Conservation (phyloP, 2,888 invertebrate genomes). For the Corbicula japonica region DNA sequence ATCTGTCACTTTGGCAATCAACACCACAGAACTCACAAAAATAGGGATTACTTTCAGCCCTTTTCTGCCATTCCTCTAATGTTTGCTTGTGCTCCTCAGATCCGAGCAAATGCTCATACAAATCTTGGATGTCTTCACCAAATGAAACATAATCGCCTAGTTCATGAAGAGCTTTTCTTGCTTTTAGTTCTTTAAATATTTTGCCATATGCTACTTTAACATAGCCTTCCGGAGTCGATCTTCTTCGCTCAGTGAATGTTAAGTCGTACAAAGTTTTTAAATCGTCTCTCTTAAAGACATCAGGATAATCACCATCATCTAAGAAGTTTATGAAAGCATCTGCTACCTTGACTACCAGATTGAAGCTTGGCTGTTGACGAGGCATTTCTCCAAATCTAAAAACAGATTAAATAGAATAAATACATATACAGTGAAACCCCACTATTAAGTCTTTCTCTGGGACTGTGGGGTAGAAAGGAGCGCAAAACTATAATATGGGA, state of each 20-base stretch:
- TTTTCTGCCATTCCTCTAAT: conserved; percentile 27
- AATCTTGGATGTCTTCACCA: conserved; percentile 30
- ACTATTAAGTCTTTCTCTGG: too few species aligned
- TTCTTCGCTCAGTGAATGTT: neutral
- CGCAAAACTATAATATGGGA: too few species aligned
- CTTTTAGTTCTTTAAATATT: conserved; percentile 12
- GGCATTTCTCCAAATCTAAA: neutral
- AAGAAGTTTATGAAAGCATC: conserved; percentile 5
- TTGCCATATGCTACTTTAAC: conserved; percentile 6
- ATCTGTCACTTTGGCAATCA: conserved; percentile 19
- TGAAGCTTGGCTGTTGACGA: neutral
- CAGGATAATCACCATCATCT: conserved; percentile 3
- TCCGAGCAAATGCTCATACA: conserved; percentile 17
- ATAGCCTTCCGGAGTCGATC: neutral
- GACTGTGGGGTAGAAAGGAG: too few species aligned
- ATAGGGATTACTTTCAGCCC: conserved; percentile 16
- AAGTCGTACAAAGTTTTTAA: conserved; percentile 14
- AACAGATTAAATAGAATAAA: too few species aligned
- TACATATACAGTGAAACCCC: too few species aligned
- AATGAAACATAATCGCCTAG: conserved; percentile 36
- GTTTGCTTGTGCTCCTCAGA: conserved; percentile 15
- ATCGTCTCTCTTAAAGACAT: conserved; percentile 26
- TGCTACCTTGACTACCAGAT: neutral
- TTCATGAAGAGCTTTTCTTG: conserved; percentile 18
- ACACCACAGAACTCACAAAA: conserved; percentile 41